Evolutionary conservation across 2,797 vertebrate species (phyloP), one percentile per base, ranked within the genome.

Genomic region (Cirrhinus mrigala): DNA sequence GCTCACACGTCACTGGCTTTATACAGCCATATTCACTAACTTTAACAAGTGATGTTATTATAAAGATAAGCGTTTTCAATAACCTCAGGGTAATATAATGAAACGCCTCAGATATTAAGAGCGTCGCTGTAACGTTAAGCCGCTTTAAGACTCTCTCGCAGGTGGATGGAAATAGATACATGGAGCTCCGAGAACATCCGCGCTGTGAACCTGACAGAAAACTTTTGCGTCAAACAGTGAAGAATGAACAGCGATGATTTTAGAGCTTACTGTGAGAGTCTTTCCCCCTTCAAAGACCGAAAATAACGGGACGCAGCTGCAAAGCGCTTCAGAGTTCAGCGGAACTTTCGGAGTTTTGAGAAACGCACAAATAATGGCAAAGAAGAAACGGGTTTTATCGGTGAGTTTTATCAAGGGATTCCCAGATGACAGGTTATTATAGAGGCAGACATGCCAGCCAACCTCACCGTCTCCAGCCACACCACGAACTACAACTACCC

Each of bases 361-460:
- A 20, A 64, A 70, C 20, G 83, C 89, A 82, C 87, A 86, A 73
- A 77, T 52, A 14, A 84, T 86, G 80, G 29, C 64, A 76, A 87
- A 80, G 88, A 83, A 78, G 66, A 87, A 83, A 81, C 22, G 82
- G 68, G 83, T 52, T 84, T 73, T 54, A 48, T 58, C 44, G 62
- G 44, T 73, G 71, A 14, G 50, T 37, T 37, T 46, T 33, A 62
- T 79, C 54, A 56, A 87, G 85, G 70, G 69, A 83, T 87, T 89
- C 79, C 89, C 91, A 87, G 87, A 94, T 94, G 94, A 94, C 86
- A 91, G 87, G 79, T 56, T 75, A 62, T 87, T 79, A 10, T 87
- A 89, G 85, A 87, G 86, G 85, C 87, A 93, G 92, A 92, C 88
- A 95, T 96, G 95, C 92, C 87, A 82, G 92, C 77, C 82, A 95